These are phyloP conservation scores for Acropternis orthonyx DNA, from an alignment of 2,797 vertebrate species.

Conservation along the genomic window DNA sequence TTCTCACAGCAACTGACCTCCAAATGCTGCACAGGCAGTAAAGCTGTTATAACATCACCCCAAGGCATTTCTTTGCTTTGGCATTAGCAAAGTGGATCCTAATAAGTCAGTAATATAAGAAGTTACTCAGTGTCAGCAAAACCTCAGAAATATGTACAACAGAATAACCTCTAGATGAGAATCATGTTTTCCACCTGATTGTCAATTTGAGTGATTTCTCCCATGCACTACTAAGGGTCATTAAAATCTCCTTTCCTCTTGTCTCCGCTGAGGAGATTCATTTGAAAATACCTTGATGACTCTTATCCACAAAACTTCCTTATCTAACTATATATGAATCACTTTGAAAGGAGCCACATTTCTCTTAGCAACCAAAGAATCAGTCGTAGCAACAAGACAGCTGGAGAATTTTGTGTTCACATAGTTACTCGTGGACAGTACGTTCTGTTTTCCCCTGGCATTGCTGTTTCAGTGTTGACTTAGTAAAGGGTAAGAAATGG, in stretches of 20 bases:
- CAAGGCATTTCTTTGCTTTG: background rate
- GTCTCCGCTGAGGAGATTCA: background rate
- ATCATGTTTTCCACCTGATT: background rate
- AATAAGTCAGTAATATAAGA: background rate
- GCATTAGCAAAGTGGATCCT: background rate
- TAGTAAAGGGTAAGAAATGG: background rate
- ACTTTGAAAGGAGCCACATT: slow-evolving; percentile 40
- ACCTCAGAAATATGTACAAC: background rate
- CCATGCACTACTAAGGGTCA: background rate
- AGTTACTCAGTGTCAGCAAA: background rate
- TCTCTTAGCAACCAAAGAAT: slow-evolving; percentile 61
- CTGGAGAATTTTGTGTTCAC: slow-evolving; percentile 52
- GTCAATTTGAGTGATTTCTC: background rate
- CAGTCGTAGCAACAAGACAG: slow-evolving; percentile 60
- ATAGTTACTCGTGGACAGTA: slow-evolving; percentile 19
- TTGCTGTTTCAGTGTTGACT: background rate
- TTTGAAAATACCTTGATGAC: slow-evolving; percentile 28
- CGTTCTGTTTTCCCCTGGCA: slow-evolving; percentile 37
- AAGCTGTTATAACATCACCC: background rate
- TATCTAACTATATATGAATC: slow-evolving; percentile 51
- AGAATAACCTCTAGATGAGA: background rate
- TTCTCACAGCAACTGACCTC: background rate
- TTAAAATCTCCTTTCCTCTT: background rate
- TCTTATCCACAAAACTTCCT: slow-evolving; percentile 19
- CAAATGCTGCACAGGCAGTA: background rate